Percentiles rank a stretch among this genome's conserved stretches.
phyloP scores from a whole-genome alignment of 2,797 vertebrate genomes.

The Scolopax rusticola region DNA sequence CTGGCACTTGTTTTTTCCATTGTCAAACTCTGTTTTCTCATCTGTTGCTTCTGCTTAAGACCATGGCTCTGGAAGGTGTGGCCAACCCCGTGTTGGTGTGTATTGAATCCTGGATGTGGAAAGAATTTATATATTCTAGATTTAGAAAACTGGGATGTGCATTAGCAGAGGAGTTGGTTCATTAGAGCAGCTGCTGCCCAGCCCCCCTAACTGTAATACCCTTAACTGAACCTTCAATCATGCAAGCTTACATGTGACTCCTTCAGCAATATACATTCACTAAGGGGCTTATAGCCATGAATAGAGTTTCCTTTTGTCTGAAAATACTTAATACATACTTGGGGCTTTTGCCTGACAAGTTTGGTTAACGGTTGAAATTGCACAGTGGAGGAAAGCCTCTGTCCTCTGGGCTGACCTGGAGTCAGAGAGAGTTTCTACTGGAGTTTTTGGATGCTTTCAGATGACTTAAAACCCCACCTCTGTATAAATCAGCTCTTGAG shows the following conservation, averaged over 20 bases:
- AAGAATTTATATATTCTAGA: not conserved
- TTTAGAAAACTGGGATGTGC: not conserved
- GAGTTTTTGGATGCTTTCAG: not conserved
- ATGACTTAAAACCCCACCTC: not conserved
- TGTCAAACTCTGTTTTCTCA: not conserved
- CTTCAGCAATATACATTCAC: not conserved
- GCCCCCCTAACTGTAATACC: not conserved
- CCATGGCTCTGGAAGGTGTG: not conserved
- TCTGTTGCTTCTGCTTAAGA: not conserved
- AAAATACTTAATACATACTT: not conserved
- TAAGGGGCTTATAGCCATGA: not conserved
- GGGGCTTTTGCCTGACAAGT: not conserved
- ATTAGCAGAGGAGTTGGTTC: not conserved
- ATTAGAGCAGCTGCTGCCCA: not conserved
- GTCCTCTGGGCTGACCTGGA: fast-evolving
- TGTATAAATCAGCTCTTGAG: not conserved
- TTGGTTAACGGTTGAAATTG: not conserved
- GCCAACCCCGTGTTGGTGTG: too few species aligned
- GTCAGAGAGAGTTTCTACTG: not conserved
- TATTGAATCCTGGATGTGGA: not conserved
- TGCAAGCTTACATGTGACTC: not conserved
- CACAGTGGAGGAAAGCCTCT: not conserved
- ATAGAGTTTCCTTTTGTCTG: not conserved
- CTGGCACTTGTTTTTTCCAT: fast-evolving
- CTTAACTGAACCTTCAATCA: not conserved